phyloP scores from a whole-genome alignment of 2,113 vertebrate species.

The Egretta garzetta region DNA sequence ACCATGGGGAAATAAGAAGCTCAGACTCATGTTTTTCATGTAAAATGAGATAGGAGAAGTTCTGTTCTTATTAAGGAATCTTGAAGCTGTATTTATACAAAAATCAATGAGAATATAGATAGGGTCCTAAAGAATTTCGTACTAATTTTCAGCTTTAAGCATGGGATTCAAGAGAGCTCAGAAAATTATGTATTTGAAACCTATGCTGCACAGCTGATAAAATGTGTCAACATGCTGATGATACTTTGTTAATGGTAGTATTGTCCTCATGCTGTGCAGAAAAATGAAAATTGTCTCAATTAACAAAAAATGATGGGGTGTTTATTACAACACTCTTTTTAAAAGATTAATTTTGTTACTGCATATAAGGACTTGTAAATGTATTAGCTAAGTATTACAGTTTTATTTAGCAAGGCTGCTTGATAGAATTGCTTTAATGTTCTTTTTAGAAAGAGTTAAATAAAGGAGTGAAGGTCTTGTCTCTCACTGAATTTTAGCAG shows the following conservation, averaged over 20 bases:
- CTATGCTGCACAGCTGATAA: neutral
- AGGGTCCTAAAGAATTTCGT: neutral
- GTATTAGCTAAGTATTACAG: neutral
- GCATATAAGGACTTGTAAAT: neutral
- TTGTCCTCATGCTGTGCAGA: neutral
- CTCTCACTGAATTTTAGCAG: constrained; percentile 26
- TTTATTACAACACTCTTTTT: neutral
- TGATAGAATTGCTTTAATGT: constrained; percentile 8
- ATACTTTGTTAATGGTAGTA: neutral
- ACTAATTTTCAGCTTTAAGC: neutral
- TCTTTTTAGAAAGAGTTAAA: constrained; percentile 21
- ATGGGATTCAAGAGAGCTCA: neutral
- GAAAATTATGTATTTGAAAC: neutral
- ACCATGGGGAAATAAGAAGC: neutral
- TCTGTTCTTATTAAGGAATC: neutral
- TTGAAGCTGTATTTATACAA: neutral
- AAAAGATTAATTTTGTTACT: neutral
- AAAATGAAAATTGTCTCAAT: constrained; percentile 4
- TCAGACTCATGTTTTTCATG: neutral
- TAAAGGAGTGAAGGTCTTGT: constrained; percentile 28
- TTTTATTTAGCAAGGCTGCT: constrained; percentile 24
- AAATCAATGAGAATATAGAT: neutral
- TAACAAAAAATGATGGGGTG: neutral
- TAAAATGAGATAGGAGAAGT: neutral
- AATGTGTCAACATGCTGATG: neutral